Conservation (phyloP, 2,113 vertebrate genomes). For the Urocitellus parryii region DNA sequence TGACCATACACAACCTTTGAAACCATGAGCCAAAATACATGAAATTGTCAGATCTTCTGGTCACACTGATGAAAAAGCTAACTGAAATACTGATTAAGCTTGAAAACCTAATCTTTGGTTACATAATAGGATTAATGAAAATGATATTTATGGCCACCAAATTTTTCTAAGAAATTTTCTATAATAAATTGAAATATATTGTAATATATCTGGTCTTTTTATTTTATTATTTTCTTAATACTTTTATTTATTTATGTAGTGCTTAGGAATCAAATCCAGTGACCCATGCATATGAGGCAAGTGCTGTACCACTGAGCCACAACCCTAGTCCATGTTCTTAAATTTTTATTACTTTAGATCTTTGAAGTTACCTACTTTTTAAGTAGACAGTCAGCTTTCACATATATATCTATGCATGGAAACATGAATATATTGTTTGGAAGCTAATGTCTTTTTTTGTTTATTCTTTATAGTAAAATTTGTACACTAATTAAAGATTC, state of each 20-base stretch:
- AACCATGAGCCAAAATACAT: too few species aligned
- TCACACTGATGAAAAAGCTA: too few species aligned
- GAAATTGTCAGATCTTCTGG: too few species aligned
- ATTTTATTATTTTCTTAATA: not conserved
- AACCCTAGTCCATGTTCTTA: not conserved
- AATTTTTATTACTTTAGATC: not conserved
- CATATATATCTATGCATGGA: not conserved
- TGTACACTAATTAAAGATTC: conserved; percentile 34
- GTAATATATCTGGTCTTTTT: not conserved
- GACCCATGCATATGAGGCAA: too few species aligned
- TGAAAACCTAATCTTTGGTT: not conserved
- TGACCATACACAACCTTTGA: too few species aligned
- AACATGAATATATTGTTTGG: not conserved
- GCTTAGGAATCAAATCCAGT: too few species aligned
- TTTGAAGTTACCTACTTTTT: not conserved
- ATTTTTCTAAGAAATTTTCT: not conserved
- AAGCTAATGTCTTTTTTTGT: not conserved
- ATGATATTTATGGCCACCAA: not conserved
- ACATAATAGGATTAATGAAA: not conserved
- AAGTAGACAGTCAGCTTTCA: not conserved
- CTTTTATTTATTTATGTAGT: too few species aligned
- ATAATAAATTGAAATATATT: not conserved
- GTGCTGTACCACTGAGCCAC: too few species aligned
- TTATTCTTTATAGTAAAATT: not conserved
- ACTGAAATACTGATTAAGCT: not conserved